These are phyloP conservation scores for Zaprionus kolodkinae DNA, from an alignment of 1,140 invertebrate genomes.

Conservation along the genomic window DNA sequence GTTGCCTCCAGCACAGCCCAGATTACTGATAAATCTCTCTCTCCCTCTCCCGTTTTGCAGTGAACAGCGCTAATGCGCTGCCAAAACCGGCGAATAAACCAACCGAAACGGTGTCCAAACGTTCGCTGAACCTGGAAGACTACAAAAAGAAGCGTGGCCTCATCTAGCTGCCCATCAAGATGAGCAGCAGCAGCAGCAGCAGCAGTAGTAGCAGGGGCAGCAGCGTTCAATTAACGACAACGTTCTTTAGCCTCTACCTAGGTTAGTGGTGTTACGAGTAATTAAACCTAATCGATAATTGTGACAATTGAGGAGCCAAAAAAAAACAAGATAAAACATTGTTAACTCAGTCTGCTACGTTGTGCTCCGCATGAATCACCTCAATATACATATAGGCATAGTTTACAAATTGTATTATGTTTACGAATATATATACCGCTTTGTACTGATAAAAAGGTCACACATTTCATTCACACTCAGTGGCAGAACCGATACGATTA, in stretches of 20 bases:
- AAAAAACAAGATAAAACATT: not conserved
- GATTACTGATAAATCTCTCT: not conserved
- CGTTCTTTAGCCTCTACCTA: conserved; percentile 43
- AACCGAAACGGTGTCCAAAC: conserved; percentile 92
- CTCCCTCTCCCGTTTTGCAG: conserved; percentile 84
- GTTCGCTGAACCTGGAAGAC: conserved; percentile 97
- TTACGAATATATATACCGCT: conserved; percentile 42
- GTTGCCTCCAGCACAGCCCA: not conserved
- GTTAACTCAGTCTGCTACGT: conserved; percentile 24
- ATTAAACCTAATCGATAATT: conserved; percentile 35
- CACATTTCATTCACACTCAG: conserved; percentile 6
- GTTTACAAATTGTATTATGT: conserved; percentile 45
- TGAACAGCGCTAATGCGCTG: conserved; percentile 89
- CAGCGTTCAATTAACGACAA: conserved; percentile 27
- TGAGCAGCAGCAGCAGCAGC: too few species aligned
- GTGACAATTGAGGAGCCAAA: conserved; percentile 16
- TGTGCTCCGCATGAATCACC: conserved; percentile 31
- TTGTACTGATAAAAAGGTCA: conserved; percentile 27
- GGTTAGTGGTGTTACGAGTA: conserved; percentile 55
- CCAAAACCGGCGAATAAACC: conserved; percentile 90
- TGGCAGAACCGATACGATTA: not conserved
- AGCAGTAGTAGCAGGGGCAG: too few species aligned
- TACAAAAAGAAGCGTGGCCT: conserved; percentile 98
- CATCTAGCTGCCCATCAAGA: conserved; percentile 87
- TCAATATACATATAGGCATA: conserved; percentile 32